Conservation (phyloP, 2,797 vertebrate species). For the Melanogrammus aeglefinus region DNA sequence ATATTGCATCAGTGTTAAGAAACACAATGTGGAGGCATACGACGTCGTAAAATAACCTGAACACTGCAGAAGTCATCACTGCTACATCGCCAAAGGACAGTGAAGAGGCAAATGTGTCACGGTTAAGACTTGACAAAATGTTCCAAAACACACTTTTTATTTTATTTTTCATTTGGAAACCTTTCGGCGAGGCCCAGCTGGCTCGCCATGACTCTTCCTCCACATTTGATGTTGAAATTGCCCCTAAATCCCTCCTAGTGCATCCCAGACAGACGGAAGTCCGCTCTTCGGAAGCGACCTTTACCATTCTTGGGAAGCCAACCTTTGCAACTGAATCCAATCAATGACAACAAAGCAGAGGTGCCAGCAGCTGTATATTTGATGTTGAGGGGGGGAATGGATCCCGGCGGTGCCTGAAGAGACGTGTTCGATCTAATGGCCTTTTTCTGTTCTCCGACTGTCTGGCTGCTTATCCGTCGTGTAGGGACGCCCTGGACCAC, state of each 20-base stretch:
- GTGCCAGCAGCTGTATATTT: slow-evolving; percentile 60
- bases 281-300: slow-evolving; percentile 72
- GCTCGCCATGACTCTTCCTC: not conserved
- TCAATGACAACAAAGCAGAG: slow-evolving; percentile 78
- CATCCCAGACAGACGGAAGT: slow-evolving; percentile 61
- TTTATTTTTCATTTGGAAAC: no score
- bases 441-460: slow-evolving; percentile 73
- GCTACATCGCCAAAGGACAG: slow-evolving; percentile 78
- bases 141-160: slow-evolving; percentile 36
- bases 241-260: slow-evolving; percentile 55
- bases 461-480: slow-evolving; percentile 60
- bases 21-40: not conserved
- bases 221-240: slow-evolving; percentile 61
- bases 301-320: slow-evolving; percentile 67
- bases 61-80: slow-evolving; percentile 74
- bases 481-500: slow-evolving; percentile 42
- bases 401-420: slow-evolving; percentile 59
- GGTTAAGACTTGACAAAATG: slow-evolving; percentile 80
- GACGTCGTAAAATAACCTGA: slow-evolving; percentile 39
- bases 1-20: no score
- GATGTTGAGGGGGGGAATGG: slow-evolving; percentile 67
- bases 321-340: slow-evolving; percentile 78
- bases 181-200: not conserved
- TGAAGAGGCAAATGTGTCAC: slow-evolving; percentile 82
- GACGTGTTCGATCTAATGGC: slow-evolving; percentile 73